Evolutionary conservation across 2,113 vertebrate genomes (phyloP).

Genomic region (Cinclus mexicanus): DNA sequence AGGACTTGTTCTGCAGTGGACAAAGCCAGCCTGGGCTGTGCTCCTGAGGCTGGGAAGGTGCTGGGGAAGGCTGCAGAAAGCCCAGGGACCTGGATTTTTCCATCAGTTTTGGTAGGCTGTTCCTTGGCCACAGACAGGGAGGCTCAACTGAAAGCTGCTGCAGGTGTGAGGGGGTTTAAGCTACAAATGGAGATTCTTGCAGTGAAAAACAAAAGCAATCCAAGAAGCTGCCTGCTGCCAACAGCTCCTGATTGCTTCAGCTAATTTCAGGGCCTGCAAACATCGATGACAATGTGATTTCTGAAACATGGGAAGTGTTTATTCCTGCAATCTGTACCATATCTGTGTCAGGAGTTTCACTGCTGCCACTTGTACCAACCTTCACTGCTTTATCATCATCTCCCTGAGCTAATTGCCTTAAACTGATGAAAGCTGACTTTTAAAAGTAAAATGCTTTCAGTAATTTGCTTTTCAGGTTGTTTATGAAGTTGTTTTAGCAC

Average conservation of each 20-base stretch:
- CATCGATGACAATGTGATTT: constrained; percentile 83
- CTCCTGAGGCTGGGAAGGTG: neutral
- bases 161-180: neutral
- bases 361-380: constrained; percentile 60
- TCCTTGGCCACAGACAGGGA: neutral
- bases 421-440: constrained; percentile 58
- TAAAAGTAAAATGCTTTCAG: constrained; percentile 14
- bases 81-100: neutral
- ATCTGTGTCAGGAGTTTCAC: constrained; percentile 68
- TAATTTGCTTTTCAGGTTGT: constrained; percentile 61
- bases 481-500: neutral
- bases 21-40: neutral
- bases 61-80: neutral
- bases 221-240: constrained; percentile 71
- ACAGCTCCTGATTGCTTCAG: constrained; percentile 83
- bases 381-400: constrained; percentile 61
- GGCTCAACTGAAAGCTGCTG: neutral
- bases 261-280: constrained; percentile 78
- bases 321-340: constrained; percentile 71
- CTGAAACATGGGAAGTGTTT: constrained; percentile 82
- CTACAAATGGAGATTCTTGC: neutral
- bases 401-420: constrained; percentile 75
- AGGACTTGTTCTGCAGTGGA: neutral
- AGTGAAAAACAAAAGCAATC: neutral
- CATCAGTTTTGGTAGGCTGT: neutral